Evolutionary conservation across 2,797 vertebrate genomes (phyloP).

Genomic region (Pseudochirops cupreus): DNA sequence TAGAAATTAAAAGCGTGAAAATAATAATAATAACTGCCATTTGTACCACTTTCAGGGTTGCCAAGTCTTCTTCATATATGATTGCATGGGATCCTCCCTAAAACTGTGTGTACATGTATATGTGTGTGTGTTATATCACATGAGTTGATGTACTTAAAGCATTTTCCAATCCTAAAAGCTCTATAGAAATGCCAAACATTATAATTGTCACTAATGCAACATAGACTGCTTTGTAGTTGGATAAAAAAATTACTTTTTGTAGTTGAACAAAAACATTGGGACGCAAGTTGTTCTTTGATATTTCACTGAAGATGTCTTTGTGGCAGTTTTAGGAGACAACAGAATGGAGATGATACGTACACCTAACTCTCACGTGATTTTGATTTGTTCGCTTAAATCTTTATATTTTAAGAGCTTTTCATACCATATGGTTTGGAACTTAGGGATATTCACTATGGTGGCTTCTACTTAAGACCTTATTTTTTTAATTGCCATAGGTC

Average conservation of each 20-base stretch:
- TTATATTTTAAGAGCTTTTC: not conserved
- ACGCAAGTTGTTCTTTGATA: not conserved
- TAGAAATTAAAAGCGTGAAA: not conserved
- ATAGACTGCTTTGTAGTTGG: not conserved
- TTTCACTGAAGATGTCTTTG: not conserved
- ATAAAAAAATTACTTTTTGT: not conserved
- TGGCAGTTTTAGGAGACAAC: not conserved
- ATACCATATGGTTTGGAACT: not conserved
- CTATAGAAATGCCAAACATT: not conserved
- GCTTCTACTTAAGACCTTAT: not conserved
- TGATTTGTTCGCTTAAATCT: not conserved
- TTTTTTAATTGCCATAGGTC: not conserved
- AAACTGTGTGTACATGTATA: too few species aligned
- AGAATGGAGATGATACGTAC: not conserved
- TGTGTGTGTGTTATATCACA: not conserved
- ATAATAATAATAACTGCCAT: not conserved
- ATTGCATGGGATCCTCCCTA: not conserved
- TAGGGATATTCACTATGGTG: not conserved
- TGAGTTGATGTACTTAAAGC: not conserved
- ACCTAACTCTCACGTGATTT: not conserved
- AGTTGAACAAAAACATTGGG: not conserved
- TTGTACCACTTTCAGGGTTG: not conserved
- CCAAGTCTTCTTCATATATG: not conserved
- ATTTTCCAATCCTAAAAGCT: not conserved
- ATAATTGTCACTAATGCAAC: not conserved